phyloP scores from a whole-genome alignment of 2,797 vertebrate species.

The Fundulus diaphanus region DNA sequence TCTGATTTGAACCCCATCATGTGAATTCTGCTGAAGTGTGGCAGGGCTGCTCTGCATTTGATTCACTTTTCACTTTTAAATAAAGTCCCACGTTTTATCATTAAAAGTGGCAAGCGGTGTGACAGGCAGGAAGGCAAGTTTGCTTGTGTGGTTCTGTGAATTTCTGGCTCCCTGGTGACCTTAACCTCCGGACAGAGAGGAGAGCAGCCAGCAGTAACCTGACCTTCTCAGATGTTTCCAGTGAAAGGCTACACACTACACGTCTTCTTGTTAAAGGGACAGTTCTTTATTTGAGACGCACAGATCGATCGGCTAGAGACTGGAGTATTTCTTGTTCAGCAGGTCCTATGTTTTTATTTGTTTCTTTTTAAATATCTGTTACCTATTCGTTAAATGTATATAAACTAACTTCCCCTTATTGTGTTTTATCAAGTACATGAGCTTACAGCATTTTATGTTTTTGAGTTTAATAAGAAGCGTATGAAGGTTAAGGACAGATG shows the following conservation, averaged over 20 bases:
- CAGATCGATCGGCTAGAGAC: neutral
- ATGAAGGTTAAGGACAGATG: neutral
- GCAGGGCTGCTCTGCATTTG: neutral
- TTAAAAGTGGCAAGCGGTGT: constrained; percentile 6
- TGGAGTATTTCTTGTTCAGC: neutral
- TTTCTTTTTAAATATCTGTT: no score
- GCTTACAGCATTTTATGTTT: neutral
- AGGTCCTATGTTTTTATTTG: neutral
- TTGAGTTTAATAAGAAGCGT: neutral
- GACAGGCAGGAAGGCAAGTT: neutral
- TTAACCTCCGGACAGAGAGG: constrained; percentile 58
- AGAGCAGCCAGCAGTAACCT: constrained; percentile 52
- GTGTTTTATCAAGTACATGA: neutral
- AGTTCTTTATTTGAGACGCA: neutral
- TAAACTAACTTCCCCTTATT: neutral
- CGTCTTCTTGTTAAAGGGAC: constrained; percentile 29
- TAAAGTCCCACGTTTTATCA: constrained; percentile 6
- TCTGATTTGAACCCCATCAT: neutral
- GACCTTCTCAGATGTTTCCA: constrained; percentile 62
- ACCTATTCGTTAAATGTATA: neutral
- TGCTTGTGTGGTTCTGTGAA: constrained; percentile 30
- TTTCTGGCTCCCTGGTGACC: constrained; percentile 58
- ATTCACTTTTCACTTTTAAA: neutral
- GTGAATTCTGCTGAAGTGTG: constrained; percentile 8
- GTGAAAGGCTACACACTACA: constrained; percentile 27